A percentile compares a stretch with the other conserved stretches of the same genome.
phyloP scores from a whole-genome alignment of 92 coral and sea anemone genomes.

The Bergia sp. region DNA sequence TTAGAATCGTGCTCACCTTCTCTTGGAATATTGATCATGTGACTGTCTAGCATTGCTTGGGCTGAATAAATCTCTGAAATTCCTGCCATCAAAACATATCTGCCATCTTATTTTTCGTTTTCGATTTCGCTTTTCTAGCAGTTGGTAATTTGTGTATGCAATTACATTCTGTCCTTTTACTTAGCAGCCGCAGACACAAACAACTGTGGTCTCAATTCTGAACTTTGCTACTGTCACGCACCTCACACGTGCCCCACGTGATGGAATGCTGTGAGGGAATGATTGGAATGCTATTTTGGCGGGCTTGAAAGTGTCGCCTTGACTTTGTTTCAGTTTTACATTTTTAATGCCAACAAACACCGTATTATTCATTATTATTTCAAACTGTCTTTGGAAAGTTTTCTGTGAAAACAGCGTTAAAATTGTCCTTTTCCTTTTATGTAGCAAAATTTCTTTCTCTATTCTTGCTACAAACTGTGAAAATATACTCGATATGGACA shows the following conservation, averaged over 20 bases:
- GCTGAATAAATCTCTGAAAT: conserved; percentile 72
- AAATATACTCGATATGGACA: no score
- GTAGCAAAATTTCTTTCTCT: background rate
- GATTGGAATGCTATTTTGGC: conserved; percentile 21
- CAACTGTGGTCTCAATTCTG: conserved; percentile 24
- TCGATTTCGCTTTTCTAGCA: background rate
- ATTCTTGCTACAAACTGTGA: background rate
- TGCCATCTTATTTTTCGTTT: background rate
- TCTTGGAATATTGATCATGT: conserved; percentile 51
- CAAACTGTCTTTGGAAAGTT: background rate
- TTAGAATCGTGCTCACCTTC: conserved; percentile 21
- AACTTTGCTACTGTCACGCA: conserved; percentile 25
- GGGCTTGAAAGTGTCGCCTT: background rate
- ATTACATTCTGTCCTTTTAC: background rate
- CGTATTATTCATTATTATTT: no score
- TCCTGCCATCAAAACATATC: conserved; percentile 60
- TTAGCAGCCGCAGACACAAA: conserved; percentile 22
- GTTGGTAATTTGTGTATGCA: conserved; percentile 22
- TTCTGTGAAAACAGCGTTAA: background rate
- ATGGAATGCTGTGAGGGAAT: conserved; percentile 32
- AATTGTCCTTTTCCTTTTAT: background rate
- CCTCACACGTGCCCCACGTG: background rate
- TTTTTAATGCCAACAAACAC: background rate
- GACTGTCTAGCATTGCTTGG: conserved; percentile 83
- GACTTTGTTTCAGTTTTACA: background rate